Conservation (phyloP, 2,113 vertebrate species). For the Okapia johnstoni region DNA sequence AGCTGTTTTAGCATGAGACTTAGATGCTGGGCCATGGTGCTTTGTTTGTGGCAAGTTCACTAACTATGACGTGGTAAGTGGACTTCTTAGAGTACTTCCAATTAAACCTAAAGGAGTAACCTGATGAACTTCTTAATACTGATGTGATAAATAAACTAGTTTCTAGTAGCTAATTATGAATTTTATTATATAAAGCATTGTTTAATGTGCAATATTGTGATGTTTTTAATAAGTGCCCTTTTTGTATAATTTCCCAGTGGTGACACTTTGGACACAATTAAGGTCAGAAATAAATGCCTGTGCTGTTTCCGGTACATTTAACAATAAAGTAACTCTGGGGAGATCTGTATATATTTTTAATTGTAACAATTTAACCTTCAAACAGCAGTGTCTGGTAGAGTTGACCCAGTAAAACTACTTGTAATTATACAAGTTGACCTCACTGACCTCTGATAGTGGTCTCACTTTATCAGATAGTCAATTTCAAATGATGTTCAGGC, state of each 20-base stretch:
- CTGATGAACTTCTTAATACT: conserved; percentile 74
- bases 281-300: conserved; percentile 81
- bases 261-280: conserved; percentile 79
- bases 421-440: conserved; percentile 86
- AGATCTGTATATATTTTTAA: conserved; percentile 85
- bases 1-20: conserved; percentile 61
- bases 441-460: conserved; percentile 76
- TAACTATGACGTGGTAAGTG: conserved; percentile 71
- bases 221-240: conserved; percentile 64
- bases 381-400: conserved; percentile 78
- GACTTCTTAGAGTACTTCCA: conserved; percentile 68
- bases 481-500: conserved; percentile 83
- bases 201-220: conserved; percentile 75
- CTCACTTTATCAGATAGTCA: conserved; percentile 87
- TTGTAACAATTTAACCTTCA: conserved; percentile 90
- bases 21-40: conserved; percentile 45
- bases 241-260: conserved; percentile 75
- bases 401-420: conserved; percentile 82
- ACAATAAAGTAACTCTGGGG: conserved; percentile 78
- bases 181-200: conserved; percentile 68
- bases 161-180: conserved; percentile 76
- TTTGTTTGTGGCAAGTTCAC: conserved; percentile 69
- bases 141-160: conserved; percentile 75
- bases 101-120: conserved; percentile 76
- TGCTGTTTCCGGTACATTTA: conserved; percentile 82